Base-by-base conservation (phyloP, 2,888 invertebrate species). In the Drosophila crucigera region DNA sequence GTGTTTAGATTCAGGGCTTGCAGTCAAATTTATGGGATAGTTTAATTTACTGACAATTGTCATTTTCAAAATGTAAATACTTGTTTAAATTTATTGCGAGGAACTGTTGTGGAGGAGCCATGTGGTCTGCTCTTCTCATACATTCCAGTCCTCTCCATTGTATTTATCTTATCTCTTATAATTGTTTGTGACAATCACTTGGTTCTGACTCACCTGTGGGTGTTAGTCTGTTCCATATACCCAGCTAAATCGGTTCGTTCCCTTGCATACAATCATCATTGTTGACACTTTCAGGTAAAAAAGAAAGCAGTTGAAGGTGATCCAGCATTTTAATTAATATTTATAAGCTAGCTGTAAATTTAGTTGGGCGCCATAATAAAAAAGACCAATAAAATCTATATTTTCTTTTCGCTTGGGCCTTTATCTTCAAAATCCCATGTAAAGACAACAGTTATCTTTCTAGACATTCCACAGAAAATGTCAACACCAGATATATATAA, bases 121-220 rank as follows among this genome's bases (percentile, higher is more conserved):
- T 14, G 41, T 47, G 31, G 69, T 53, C 78, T 78, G 55, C 55
- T 74, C 41, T 35, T 56, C 28, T n/a, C 6, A 31, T 7, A 19
- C 6, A 3, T 37, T 19, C 80, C 49, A 30, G 10, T 16, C 16
- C 47, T 47, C 25, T 25, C 25, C 16, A 1, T 47, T 16, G 9
- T 6, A n/a, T 6, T 68, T 75, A 75, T 79, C 79, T 75, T 67
- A 79, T 78, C 79, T 62, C 1, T 11, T 10, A 33, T 19, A 14
- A 22, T 37, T 28, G 22, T 31, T 43, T 28, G 10, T 2, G 14
- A 16, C 33, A 71, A 10, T 41, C 3, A 1, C n/a, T 63, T 5
- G 3, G 7, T 16, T 7, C 39, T 78, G 78, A 79, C 28, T 78
- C 79, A 78, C 60, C 47, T 3, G 11, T 10, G 2, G 10, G 7